Evolutionary conservation across 2,888 invertebrate species (phyloP).

Genomic region (Hirudinaria manillensis): DNA sequence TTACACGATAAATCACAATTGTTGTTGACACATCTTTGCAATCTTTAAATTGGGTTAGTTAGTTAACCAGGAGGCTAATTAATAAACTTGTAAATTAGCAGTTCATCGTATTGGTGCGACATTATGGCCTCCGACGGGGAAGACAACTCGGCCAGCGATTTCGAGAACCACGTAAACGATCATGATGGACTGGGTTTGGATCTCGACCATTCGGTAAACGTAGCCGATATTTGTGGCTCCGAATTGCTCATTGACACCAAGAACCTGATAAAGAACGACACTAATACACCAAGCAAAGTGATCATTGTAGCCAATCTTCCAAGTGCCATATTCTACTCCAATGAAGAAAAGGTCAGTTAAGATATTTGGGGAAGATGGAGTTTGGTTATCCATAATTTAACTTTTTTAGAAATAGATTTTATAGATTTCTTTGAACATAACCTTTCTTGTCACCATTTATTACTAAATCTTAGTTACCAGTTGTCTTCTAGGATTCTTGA

Average conservation of each 20-base stretch:
- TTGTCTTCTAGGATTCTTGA: neutral
- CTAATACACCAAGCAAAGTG: conserved; percentile 11
- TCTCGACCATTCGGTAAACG: neutral
- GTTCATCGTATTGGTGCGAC: no score
- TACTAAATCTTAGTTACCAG: conserved; percentile 58
- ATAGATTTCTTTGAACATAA: conserved; percentile 63
- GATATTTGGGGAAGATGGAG: conserved; percentile 67
- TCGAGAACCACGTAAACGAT: conserved; percentile 8
- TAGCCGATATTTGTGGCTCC: conserved; percentile 1
- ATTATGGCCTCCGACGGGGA: conserved; percentile 4
- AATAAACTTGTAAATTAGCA: no score
- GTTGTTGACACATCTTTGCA: no score
- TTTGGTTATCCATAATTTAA: conserved; percentile 61
- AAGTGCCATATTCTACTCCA: neutral
- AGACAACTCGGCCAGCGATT: neutral
- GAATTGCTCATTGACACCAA: conserved; percentile 25
- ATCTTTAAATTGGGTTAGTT: no score
- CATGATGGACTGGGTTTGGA: conserved; percentile 11
- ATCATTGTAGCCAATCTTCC: conserved; percentile 29
- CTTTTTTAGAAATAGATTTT: neutral
- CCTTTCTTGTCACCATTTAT: conserved; percentile 77
- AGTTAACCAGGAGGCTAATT: no score
- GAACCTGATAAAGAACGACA: neutral
- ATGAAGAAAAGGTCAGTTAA: conserved; percentile 33
- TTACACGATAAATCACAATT: no score